Percentiles rank a stretch among this genome's conserved stretches.
Conservation (phyloP, 2,113 vertebrate genomes). For the Myanophis thanlyinensis region DNA sequence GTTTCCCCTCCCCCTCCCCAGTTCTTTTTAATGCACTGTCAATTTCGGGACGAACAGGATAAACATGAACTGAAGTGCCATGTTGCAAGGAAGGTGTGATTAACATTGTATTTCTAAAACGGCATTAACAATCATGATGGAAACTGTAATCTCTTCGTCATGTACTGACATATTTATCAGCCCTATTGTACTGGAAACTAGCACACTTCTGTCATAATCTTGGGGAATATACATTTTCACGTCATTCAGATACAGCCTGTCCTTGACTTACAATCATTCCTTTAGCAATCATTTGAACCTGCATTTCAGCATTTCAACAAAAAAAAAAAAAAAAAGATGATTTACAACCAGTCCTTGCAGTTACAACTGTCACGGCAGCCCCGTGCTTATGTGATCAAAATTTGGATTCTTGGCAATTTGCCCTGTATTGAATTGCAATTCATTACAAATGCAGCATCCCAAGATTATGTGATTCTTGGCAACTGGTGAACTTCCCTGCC, state of each 20-base stretch:
- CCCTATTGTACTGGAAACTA: not conserved
- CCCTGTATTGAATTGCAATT: too few species aligned
- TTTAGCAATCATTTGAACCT: not conserved
- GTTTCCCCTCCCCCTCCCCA: not conserved
- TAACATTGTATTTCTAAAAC: not conserved
- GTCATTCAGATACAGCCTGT: not conserved
- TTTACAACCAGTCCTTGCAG: not conserved
- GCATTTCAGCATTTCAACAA: not conserved
- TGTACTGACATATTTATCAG: not conserved
- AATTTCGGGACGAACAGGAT: not conserved
- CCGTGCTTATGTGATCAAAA: not conserved
- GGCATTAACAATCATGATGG: not conserved
- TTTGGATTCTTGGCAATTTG: not conserved
- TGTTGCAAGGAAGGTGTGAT: not conserved
- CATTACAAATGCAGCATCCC: not conserved
- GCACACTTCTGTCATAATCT: not conserved
- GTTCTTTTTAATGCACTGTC: not conserved
- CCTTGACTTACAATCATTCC: not conserved
- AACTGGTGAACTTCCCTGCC: too few species aligned
- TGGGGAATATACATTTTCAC: not conserved
- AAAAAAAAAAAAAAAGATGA: not conserved
- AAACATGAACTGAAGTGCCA: not conserved
- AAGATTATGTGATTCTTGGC: too few species aligned
- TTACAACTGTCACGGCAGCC: not conserved
- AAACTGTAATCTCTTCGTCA: not conserved